Base-by-base conservation (phyloP, 2,888 invertebrate genomes). In the Ophion ventricosus region DNA sequence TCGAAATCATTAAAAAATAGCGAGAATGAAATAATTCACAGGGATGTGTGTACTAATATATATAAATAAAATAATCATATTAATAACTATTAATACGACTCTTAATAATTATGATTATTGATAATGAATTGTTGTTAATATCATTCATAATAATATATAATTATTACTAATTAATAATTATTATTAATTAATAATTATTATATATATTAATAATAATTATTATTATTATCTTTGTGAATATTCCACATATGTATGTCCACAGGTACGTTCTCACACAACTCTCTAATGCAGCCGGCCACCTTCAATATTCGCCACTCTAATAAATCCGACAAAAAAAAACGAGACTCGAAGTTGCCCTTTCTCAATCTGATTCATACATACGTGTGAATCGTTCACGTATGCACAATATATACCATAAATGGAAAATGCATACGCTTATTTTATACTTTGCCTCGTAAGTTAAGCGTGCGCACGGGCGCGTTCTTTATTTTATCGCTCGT, bases 401-500 rank as follows among this genome's bases (percentile, higher is more conserved):
- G 49, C 14, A 17, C 17, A 49, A 49, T 74, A 49, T 73, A 74
- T 61, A 57, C 40, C 23, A 40, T 57, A 69, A 25, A 35, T 43
- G 69, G 43, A 26, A 49, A 29, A 66, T 76, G 49, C 29, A 66
- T 75, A 43, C 63, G 69, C 17, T 64, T 40, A 59, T 54, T 66
- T 66, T 73, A 82, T 3, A 40, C 23, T 29, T 49, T 73, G 57
- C 35, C 57, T 61, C 77, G 49, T 82, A 49, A 72, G 49, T 77
- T 73, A 57, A 64, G 57, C 49, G 23, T 66, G 69, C 11, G 17
- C 67, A 57, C 59, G 66, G 57, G 23, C 59, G 75, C 63, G 63
- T 64, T 73, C 82, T 78, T 82, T 73, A 74, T 74, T 82, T 82
- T 82, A 82, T 82, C 82, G 73, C 67, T 23, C 35, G 23, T 23